Evolutionary conservation across 2,888 invertebrate species (phyloP).

Genomic region (Ennomos erosarius): DNA sequence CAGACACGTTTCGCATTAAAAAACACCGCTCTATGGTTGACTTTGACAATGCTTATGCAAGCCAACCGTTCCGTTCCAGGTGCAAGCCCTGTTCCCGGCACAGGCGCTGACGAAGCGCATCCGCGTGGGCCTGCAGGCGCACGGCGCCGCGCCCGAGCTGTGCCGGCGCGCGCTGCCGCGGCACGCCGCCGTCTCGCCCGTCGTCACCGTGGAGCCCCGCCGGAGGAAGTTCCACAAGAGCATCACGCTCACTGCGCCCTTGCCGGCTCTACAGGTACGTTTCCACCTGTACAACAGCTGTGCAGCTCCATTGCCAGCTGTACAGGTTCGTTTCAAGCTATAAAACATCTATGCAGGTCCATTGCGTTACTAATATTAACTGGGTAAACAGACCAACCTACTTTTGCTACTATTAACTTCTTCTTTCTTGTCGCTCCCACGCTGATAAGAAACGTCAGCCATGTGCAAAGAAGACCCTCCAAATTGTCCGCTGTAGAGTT

Average conservation of each 20-base stretch:
- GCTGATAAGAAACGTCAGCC: too few relatives aligned
- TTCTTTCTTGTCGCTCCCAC: too few relatives aligned
- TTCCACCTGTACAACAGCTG: too few relatives aligned
- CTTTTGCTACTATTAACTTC: too few relatives aligned
- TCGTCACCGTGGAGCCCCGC: conserved; percentile 98
- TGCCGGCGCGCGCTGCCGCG: conserved; percentile 96
- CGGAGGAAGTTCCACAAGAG: conserved; percentile 99
- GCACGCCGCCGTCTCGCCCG: conserved; percentile 98
- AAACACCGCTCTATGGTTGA: background rate
- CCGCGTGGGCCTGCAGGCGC: conserved; percentile 98
- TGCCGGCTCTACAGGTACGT: conserved; percentile 87
- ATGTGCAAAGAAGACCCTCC: too few relatives aligned
- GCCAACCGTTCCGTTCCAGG: conserved; percentile 55
- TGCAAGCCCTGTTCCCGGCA: conserved; percentile 94
- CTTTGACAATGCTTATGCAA: background rate
- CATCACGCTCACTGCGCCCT: conserved; percentile 97
- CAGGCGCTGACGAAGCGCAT: conserved; percentile 99
- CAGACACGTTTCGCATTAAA: too few relatives aligned
- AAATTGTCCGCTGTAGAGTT: too few relatives aligned
- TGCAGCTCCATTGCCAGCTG: too few relatives aligned
- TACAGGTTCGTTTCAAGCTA: too few relatives aligned
- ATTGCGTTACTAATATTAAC: too few relatives aligned
- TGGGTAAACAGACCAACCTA: too few relatives aligned
- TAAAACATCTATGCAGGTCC: too few relatives aligned
- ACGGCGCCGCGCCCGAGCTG: conserved; percentile 95